Conservation (phyloP, 1,140 invertebrate genomes). For the Drosophila parvula region DNA sequence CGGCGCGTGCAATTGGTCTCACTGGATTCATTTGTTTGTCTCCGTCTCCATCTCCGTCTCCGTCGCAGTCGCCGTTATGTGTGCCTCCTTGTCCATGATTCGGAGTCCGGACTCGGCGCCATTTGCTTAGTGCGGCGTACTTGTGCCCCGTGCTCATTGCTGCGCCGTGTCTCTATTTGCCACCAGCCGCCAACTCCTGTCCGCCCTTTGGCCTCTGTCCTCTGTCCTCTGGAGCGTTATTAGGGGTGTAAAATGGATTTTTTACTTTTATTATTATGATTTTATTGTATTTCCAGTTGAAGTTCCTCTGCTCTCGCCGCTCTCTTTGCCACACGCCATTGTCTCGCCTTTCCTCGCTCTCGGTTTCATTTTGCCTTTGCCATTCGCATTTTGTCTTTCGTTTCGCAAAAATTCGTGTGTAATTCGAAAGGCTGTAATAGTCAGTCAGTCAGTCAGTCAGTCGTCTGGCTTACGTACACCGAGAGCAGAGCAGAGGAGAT, state of each 20-base stretch:
- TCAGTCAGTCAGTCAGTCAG: constrained; percentile 16
- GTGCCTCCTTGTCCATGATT: constrained; percentile 3
- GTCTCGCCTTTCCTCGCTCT: constrained; percentile 45
- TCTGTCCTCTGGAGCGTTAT: constrained; percentile 63
- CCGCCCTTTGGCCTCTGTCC: constrained; percentile 32
- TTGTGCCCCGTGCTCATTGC: constrained; percentile 41
- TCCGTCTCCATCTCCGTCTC: constrained; percentile 26
- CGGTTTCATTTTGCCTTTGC: constrained; percentile 62
- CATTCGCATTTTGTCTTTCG: constrained; percentile 70
- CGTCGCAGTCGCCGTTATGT: constrained; percentile 4
- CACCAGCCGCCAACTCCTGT: constrained; percentile 8
- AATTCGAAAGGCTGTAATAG: constrained; percentile 55
- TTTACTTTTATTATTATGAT: constrained; percentile 84
- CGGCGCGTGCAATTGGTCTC: constrained; percentile 77
- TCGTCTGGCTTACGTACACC: constrained; percentile 25
- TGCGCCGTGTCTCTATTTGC: constrained; percentile 34
- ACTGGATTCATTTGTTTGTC: constrained; percentile 81
- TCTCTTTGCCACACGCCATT: constrained; percentile 36
- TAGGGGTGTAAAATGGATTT: constrained; percentile 83
- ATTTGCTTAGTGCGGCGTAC: constrained; percentile 40
- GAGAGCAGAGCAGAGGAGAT: constrained; percentile 22
- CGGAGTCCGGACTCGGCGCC: constrained; percentile 19
- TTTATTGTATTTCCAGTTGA: constrained; percentile 80
- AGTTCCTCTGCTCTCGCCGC: constrained; percentile 33
- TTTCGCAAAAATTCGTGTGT: constrained; percentile 72